Base-by-base conservation (phyloP, 2,797 vertebrate genomes). In the Pantherophis vulpinus region DNA sequence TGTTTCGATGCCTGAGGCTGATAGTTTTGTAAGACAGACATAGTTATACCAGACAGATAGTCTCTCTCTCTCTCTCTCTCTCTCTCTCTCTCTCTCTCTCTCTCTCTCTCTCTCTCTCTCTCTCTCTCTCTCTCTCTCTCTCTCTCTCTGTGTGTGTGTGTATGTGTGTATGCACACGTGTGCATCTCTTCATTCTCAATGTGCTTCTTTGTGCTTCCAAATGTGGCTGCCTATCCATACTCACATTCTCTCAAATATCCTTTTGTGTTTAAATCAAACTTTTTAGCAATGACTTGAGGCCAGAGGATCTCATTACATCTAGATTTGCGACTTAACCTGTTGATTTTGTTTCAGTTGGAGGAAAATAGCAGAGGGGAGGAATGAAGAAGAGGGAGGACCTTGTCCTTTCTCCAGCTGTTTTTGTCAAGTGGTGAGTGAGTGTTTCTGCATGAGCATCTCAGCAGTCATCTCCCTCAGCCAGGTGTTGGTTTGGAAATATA, bases 1-100 rank as follows among this genome's bases (percentile, higher is more conserved):
- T 93, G 54, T 94, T 95, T 90, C 0, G 12, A 90, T 70, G 59
- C 91, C 96, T 93, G 16, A 51, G 54, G 79, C 93, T 79, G 23
- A 93, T 90, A 94, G 32, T 37, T 56, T 5, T 94, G 87, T 91
- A 89, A 92, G 89, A 92, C 83, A 27, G 89, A 87, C 66, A 25
- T 42, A 8, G 70, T 87, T 90, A 1, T 0, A 20, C 2, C 89
- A 42, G 0, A 54, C 55, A 56, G 2, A 18, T 2, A 89, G 3
- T 93, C 60, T 93, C 83, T 74, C 88, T 42, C 8, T 32, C 61
- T 93, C 94, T 87, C 94, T 96, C 88, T 0, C 0, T 87, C 61
- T 3, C 94, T 91, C 94, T 94, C 4, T 32, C 37, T 56, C 20
- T 25, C 2, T 20, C 37, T 55, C 27, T 4, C 23, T 11, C 9